phyloP scores from a whole-genome alignment of 2,113 vertebrate species.

The Sula dactylatra region DNA sequence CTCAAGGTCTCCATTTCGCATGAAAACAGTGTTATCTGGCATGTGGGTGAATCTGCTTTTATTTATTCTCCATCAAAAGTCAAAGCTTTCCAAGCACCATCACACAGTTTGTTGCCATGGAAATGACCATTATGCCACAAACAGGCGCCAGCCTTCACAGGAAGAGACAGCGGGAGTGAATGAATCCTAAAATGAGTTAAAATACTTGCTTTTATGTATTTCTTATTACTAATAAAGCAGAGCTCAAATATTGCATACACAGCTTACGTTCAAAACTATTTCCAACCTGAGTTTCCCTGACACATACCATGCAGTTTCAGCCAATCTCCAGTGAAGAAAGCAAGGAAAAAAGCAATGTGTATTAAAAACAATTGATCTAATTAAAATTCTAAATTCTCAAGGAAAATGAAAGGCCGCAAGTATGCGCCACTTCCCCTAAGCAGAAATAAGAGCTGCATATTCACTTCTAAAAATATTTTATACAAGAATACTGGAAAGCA shows the following conservation, averaged over 20 bases:
- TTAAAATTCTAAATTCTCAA: conserved; percentile 17
- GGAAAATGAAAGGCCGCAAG: neutral
- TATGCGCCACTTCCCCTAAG: neutral
- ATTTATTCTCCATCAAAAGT: conserved; percentile 18
- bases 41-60: conserved; percentile 23
- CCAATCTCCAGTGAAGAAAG: neutral
- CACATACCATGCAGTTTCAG: neutral
- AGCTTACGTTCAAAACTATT: neutral
- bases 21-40: neutral
- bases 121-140: conserved; percentile 5
- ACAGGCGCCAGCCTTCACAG: fast-evolving
- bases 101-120: conserved; percentile 43
- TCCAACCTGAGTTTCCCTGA: neutral
- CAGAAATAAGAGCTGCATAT: neutral
- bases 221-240: neutral
- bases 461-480: conserved; percentile 34
- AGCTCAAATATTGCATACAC: neutral
- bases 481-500: conserved; percentile 49
- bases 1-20: neutral
- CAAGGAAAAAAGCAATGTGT: neutral
- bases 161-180: neutral
- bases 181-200: neutral
- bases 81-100: conserved; percentile 7
- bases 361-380: conserved; percentile 10
- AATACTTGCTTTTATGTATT: neutral